A percentile compares a stretch with the other conserved stretches of the same genome.
Evolutionary conservation across 1,140 invertebrate genomes (phyloP).

Genomic region (Adelges cooleyi): DNA sequence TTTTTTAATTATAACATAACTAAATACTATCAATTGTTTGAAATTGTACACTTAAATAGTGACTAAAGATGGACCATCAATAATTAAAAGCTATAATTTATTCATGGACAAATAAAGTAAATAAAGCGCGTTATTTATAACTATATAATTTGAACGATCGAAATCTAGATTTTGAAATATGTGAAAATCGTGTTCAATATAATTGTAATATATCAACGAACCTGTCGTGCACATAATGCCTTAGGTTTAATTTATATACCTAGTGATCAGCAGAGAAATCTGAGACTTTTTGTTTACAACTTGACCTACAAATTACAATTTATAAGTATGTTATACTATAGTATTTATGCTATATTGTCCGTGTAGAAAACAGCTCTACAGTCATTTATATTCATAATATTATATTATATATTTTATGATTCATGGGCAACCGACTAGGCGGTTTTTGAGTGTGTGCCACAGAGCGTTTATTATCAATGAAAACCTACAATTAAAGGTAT

Average conservation of each 20-base stretch:
- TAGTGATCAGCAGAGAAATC: slow-evolving; percentile 12
- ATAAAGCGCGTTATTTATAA: no score
- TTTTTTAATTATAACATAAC: no score
- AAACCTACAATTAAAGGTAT: slow-evolving; percentile 25
- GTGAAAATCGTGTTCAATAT: no score
- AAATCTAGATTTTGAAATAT: no score
- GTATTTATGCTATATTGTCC: slow-evolving; percentile 7
- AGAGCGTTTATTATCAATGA: slow-evolving; percentile 20
- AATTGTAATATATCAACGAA: no score
- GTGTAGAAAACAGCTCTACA: neutral
- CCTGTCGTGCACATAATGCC: no score
- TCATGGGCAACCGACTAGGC: slow-evolving; percentile 17
- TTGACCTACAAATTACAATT: slow-evolving; percentile 12
- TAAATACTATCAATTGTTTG: no score
- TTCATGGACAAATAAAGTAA: no score
- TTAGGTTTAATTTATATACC: neutral
- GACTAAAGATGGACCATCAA: no score
- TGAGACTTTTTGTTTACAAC: neutral
- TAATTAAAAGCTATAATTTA: no score
- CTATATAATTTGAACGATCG: no score
- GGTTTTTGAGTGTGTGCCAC: neutral
- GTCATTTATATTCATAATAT: slow-evolving; percentile 25
- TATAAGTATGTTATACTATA: slow-evolving; percentile 19
- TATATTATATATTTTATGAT: slow-evolving; percentile 18
- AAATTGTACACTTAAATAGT: no score